Evolutionary conservation across 2,113 vertebrate species (phyloP).

Genomic region (Athene cunicularia): DNA sequence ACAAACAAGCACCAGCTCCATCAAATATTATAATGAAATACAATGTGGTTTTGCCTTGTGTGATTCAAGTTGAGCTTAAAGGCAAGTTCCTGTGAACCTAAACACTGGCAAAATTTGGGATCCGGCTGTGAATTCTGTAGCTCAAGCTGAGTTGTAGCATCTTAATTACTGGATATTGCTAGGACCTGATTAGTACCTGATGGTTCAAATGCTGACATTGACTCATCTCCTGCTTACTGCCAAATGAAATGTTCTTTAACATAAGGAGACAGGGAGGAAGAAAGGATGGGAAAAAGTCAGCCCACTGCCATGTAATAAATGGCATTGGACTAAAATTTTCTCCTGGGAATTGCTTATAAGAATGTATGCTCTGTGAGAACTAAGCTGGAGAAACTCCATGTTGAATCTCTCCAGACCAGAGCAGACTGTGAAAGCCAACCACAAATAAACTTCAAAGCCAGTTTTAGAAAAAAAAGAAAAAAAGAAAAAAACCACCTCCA

Average conservation of each 20-base stretch:
- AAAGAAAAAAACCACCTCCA: not conserved
- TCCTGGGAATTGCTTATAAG: slow-evolving; percentile 19
- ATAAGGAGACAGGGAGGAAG: slow-evolving; percentile 12
- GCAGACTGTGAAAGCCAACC: not conserved
- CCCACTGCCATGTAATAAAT: not conserved
- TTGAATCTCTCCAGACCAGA: not conserved
- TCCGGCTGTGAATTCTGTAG: not conserved
- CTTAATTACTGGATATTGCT: not conserved
- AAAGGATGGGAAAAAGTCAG: not conserved
- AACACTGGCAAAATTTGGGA: not conserved
- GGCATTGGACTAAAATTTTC: not conserved
- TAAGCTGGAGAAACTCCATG: not conserved
- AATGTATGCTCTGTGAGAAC: slow-evolving; percentile 1
- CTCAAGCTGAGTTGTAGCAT: not conserved
- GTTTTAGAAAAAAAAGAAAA: not conserved
- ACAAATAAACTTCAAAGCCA: not conserved
- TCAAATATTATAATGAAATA: not conserved
- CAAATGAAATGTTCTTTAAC: slow-evolving; percentile 11
- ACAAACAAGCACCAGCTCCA: not conserved
- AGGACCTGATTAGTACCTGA: not conserved
- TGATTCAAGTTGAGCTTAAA: not conserved
- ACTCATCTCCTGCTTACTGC: not conserved
- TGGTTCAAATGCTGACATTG: not conserved
- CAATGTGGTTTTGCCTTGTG: not conserved
- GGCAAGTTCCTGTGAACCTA: not conserved